phyloP scores from a whole-genome alignment of 2,113 vertebrate genomes.

The Poeciliopsis retropinna region DNA sequence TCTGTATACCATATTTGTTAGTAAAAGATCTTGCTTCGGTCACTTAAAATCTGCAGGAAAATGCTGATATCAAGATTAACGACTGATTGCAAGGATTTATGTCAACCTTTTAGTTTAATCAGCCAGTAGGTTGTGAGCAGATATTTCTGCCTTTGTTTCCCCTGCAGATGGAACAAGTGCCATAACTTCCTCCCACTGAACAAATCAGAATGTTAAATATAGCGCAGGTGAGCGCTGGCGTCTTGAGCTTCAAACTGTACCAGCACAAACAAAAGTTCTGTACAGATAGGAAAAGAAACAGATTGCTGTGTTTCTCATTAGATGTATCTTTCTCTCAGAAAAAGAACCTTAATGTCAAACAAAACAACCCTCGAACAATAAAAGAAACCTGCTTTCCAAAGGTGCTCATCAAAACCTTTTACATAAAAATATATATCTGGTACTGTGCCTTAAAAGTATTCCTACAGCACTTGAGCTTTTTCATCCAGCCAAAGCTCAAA shows the following conservation, averaged over 20 bases:
- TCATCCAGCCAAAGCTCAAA: no score
- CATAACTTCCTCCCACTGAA: no score
- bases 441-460: not conserved
- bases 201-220: not conserved
- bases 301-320: not conserved
- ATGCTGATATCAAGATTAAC: no score
- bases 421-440: not conserved
- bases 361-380: not conserved
- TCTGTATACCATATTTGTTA: no score
- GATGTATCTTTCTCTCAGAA: not conserved
- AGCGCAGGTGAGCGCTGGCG: not conserved
- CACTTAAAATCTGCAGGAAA: no score
- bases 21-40: no score
- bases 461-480: not conserved
- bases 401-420: no score
- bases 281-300: not conserved
- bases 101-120: no score
- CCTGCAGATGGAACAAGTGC: no score
- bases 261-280: not conserved
- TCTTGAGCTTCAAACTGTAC: not conserved
- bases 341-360: not conserved
- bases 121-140: no score
- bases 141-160: no score
- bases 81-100: no score
- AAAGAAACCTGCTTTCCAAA: not conserved